These are phyloP conservation scores for Chaetorhynchus papuensis DNA, from an alignment of 2,113 vertebrate genomes.

Conservation along the genomic window DNA sequence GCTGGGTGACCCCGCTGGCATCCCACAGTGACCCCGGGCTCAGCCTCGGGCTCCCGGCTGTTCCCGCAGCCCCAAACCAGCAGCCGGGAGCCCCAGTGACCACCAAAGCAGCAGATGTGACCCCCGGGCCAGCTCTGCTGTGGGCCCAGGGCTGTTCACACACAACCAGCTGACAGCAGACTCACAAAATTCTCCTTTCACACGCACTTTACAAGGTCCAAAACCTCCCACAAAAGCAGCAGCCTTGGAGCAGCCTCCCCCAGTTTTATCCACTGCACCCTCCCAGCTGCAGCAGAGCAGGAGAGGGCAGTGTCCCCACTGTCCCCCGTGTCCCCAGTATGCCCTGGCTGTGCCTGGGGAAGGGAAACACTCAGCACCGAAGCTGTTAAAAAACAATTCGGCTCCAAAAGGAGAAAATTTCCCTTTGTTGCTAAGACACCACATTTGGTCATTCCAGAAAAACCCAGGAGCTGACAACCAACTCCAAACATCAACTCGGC, in stretches of 20 bases:
- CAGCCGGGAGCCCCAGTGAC: rapidly evolving
- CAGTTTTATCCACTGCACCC: not conserved
- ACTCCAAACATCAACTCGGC: not conserved
- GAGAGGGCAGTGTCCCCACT: rapidly evolving
- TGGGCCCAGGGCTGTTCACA: not conserved
- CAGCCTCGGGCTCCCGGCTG: not conserved
- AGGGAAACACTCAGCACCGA: not conserved
- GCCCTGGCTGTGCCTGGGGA: not conserved
- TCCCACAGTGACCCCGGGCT: not conserved
- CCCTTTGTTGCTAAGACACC: constrained; percentile 60
- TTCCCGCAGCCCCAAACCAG: not conserved
- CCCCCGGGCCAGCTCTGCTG: not conserved
- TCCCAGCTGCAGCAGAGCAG: not conserved
- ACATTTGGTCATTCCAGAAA: constrained; percentile 5
- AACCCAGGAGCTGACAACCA: not conserved
- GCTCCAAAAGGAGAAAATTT: not conserved
- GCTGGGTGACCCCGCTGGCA: not conserved
- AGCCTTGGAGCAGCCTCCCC: not conserved
- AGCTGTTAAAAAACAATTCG: not conserved
- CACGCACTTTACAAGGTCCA: rapidly evolving
- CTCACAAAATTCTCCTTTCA: not conserved
- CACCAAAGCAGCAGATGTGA: not conserved
- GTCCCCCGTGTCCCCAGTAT: rapidly evolving
- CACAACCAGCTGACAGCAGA: not conserved
- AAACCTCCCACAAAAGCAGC: not conserved